Percentiles rank a stretch among this genome's conserved stretches.
These are phyloP conservation scores for Orthosia gracilis DNA, from an alignment of 2,888 invertebrate species.

Conservation along the genomic window DNA sequence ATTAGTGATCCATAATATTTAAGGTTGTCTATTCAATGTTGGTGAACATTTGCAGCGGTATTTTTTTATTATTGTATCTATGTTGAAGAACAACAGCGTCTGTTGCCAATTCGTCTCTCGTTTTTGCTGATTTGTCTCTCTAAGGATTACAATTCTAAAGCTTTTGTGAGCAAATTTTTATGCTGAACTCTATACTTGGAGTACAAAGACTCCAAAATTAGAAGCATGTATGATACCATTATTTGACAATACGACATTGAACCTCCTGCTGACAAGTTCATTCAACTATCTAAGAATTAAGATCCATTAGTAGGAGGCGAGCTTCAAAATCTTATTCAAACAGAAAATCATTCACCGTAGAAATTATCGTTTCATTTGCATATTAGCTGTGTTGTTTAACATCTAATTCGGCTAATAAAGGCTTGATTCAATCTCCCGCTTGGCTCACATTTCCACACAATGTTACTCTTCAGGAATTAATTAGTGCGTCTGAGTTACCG, in stretches of 20 bases:
- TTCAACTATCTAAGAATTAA: conserved; percentile 43
- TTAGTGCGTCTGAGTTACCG: conserved; percentile 77
- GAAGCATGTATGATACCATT: neutral
- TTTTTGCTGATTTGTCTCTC: conserved; percentile 22
- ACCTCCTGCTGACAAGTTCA: conserved; percentile 43
- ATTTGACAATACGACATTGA: conserved; percentile 11
- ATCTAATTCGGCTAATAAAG: conserved; percentile 68
- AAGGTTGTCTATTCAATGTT: neutral
- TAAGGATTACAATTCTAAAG: conserved; percentile 14
- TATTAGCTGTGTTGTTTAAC: conserved; percentile 59
- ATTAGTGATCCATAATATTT: conserved; percentile 23
- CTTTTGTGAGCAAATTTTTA: neutral
- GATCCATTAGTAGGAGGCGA: conserved; percentile 9
- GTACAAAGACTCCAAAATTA: conserved; percentile 42
- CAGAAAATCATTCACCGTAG: conserved; percentile 28
- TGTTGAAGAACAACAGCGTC: neutral
- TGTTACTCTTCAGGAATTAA: conserved; percentile 80
- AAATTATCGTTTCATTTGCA: conserved; percentile 53
- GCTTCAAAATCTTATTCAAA: conserved; percentile 18
- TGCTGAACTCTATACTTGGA: conserved; percentile 42
- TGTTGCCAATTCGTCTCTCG: conserved; percentile 16
- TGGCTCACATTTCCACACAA: conserved; percentile 70
- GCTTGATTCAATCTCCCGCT: conserved; percentile 65
- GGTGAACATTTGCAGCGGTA: neutral
- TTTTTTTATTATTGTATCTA: neutral